A percentile compares a stretch with the other conserved stretches of the same genome.
Evolutionary conservation across 2,113 vertebrate species (phyloP).

Genomic region (Raja brachyura): DNA sequence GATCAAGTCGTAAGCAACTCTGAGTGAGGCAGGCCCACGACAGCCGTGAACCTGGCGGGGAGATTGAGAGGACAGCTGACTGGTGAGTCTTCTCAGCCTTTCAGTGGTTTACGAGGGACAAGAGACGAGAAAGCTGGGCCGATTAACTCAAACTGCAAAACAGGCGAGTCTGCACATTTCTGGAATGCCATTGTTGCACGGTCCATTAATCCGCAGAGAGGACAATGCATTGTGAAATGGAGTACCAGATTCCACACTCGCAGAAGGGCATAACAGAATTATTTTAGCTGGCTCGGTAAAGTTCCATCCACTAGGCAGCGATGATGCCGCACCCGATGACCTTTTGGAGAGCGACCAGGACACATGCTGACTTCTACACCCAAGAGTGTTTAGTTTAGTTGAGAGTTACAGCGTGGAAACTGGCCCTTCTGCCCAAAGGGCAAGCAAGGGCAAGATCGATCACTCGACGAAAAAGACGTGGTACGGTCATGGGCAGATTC

Average conservation of each 20-base stretch:
- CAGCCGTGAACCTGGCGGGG: background rate
- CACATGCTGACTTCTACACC: background rate
- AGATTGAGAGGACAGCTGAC: background rate
- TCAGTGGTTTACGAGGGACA: background rate
- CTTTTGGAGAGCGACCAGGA: too few relatives aligned
- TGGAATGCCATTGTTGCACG: background rate
- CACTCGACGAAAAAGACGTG: too few relatives aligned
- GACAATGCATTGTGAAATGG: background rate
- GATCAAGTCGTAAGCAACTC: background rate
- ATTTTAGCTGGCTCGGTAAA: background rate
- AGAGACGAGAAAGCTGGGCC: background rate
- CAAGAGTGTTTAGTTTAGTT: background rate
- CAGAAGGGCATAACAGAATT: background rate
- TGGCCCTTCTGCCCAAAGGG: too few relatives aligned
- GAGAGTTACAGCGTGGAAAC: too few relatives aligned
- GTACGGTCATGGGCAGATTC: too few relatives aligned
- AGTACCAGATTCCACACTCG: background rate
- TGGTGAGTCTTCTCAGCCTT: background rate
- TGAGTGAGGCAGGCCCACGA: background rate
- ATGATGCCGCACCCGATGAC: background rate
- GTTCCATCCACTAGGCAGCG: background rate
- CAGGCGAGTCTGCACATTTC: background rate
- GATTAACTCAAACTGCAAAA: background rate
- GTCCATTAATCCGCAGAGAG: background rate
- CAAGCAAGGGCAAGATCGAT: too few relatives aligned